Percentiles rank a stretch among this genome's conserved stretches.
These are phyloP conservation scores for Aurelia aurita complex sp. Pacific DNA, from an alignment of 30 jellyfish, hydroid and myxozoan genomes.

Conservation along the genomic window DNA sequence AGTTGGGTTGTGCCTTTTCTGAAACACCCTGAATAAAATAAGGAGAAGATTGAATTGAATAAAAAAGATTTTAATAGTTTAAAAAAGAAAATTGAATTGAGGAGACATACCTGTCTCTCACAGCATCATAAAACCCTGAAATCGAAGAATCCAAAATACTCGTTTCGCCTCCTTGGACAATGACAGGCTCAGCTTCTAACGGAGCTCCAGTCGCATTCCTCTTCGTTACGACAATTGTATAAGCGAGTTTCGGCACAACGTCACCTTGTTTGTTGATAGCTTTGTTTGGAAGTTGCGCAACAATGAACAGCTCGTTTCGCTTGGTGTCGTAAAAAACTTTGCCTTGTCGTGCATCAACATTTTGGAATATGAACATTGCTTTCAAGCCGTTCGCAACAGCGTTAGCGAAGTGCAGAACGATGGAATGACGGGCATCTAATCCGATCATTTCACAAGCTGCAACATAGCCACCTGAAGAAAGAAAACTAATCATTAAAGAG, in stretches of 20 bases:
- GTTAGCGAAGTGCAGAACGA: conserved; percentile 16
- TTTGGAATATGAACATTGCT: not conserved
- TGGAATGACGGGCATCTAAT: conserved; percentile 11
- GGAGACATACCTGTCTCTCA: conserved; percentile 50
- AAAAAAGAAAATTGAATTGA: too few species aligned
- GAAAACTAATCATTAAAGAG: too few species aligned
- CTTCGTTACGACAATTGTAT: conserved; percentile 44
- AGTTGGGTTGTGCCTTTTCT: too few species aligned
- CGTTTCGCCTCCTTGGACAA: conserved; percentile 60
- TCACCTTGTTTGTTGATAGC: conserved; percentile 27
- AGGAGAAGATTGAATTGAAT: too few species aligned
- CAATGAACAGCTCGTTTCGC: conserved; percentile 57
- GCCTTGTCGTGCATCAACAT: conserved; percentile 46
- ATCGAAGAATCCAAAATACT: conserved; percentile 39
- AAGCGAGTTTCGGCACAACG: conserved; percentile 47
- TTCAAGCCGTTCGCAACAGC: conserved; percentile 9
- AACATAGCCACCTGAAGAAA: conserved; percentile 60
- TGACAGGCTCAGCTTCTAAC: conserved; percentile 7
- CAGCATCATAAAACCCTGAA: conserved; percentile 51
- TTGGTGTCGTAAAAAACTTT: conserved; percentile 51
- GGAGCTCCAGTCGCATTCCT: conserved; percentile 50
- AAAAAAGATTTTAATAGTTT: too few species aligned
- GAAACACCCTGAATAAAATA: too few species aligned
- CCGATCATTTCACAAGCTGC: conserved; percentile 33
- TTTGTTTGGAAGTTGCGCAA: conserved; percentile 53